These are phyloP conservation scores for Dicerorhinus sumatrensis DNA, from an alignment of 2,113 vertebrate genomes.

Conservation along the genomic window DNA sequence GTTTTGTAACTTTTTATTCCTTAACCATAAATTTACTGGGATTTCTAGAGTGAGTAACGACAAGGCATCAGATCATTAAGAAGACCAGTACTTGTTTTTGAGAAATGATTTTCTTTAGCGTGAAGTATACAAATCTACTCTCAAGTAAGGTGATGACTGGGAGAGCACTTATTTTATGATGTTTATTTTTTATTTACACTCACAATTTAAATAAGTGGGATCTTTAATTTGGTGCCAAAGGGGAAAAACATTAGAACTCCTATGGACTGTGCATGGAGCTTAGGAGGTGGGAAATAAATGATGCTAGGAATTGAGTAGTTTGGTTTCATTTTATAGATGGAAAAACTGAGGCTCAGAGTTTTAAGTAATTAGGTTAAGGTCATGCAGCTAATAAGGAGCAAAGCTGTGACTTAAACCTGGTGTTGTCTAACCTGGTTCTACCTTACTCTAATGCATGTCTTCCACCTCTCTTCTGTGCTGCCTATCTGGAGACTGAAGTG, in stretches of 20 bases:
- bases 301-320: neutral
- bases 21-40: neutral
- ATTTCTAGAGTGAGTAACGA: conserved; percentile 41
- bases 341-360: neutral
- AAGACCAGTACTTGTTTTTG: neutral
- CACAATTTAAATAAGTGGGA: conserved; percentile 16
- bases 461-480: neutral
- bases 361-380: neutral
- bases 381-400: neutral
- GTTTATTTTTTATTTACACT: conserved; percentile 37
- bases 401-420: neutral
- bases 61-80: neutral
- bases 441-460: neutral
- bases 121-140: neutral
- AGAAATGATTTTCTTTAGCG: conserved; percentile 23
- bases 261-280: neutral
- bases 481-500: neutral
- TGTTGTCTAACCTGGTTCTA: neutral
- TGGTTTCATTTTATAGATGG: neutral
- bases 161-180: neutral
- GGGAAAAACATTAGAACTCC: neutral
- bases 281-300: neutral
- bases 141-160: neutral
- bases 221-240: conserved; percentile 9
- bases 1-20: neutral